Conservation (phyloP, 2,797 vertebrate genomes). For the Rhincodon typus region DNA sequence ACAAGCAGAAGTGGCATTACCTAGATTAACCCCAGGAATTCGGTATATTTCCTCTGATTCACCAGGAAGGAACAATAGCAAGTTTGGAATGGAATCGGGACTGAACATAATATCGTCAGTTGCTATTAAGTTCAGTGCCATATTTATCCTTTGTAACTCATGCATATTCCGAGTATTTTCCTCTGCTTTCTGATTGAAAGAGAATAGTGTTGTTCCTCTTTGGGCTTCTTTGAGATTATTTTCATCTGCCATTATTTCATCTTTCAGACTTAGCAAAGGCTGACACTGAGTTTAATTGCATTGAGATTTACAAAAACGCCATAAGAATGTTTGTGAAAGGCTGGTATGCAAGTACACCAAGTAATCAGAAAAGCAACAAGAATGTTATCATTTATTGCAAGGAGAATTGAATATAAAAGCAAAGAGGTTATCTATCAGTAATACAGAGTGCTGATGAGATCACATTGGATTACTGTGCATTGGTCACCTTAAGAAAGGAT, state of each 20-base stretch:
- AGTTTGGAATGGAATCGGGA: background rate
- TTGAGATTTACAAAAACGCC: background rate
- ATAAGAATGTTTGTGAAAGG: background rate
- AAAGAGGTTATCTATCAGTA: no score
- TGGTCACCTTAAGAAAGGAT: no score
- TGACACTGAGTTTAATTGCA: background rate
- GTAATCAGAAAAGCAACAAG: no score
- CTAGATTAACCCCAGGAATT: background rate
- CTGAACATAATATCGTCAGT: background rate
- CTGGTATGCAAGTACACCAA: no score
- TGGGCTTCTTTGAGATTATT: background rate
- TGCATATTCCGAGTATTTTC: background rate
- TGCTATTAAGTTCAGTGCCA: background rate
- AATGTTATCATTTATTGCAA: no score
- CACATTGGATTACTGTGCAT: no score
- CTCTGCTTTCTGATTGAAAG: background rate
- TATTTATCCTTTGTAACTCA: background rate
- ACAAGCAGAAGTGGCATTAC: background rate
- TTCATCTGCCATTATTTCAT: background rate
- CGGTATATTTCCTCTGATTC: background rate
- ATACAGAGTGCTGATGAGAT: no score
- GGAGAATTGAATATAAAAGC: no score
- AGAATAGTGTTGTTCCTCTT: background rate
- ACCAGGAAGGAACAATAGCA: background rate
- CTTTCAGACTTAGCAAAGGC: background rate